These are phyloP conservation scores for Tetramorium bicarinatum DNA, from an alignment of 2,888 invertebrate species.

Conservation along the genomic window DNA sequence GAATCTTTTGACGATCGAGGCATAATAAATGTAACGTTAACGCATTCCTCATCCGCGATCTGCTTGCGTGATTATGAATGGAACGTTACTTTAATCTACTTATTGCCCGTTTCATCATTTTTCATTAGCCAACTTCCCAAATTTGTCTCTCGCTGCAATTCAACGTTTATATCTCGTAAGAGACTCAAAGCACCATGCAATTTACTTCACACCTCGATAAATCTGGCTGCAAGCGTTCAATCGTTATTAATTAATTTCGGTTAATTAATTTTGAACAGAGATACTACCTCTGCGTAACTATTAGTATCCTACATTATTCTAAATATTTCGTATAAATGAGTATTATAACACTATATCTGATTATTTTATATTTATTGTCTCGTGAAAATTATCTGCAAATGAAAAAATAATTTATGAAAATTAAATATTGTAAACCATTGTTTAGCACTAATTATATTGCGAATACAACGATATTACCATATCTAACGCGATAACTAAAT, in stretches of 20 bases:
- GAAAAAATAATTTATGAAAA: neutral
- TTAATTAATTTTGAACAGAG: slow-evolving; percentile 30
- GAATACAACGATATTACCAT: neutral
- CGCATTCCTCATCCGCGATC: slow-evolving; percentile 19
- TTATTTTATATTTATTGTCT: neutral
- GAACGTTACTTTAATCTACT: slow-evolving; percentile 28
- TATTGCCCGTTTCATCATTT: neutral
- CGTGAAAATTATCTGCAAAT: neutral
- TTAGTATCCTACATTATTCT: neutral
- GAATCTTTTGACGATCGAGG: slow-evolving; percentile 50
- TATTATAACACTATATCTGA: neutral
- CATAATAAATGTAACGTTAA: slow-evolving; percentile 37
- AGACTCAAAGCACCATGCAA: slow-evolving; percentile 37
- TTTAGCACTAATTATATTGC: neutral
- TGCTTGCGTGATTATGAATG: slow-evolving; percentile 21
- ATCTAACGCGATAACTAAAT: neutral
- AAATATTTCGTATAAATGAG: neutral
- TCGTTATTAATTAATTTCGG: slow-evolving; percentile 47
- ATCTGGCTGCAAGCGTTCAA: slow-evolving; percentile 20
- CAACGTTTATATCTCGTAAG: slow-evolving; percentile 25
- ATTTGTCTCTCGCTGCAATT: slow-evolving; percentile 21
- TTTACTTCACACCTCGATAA: slow-evolving; percentile 45
- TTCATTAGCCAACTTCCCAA: neutral
- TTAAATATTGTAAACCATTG: neutral
- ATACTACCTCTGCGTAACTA: neutral